A percentile compares a stretch with the other conserved stretches of the same genome.
phyloP scores from a whole-genome alignment of 1,140 invertebrate species.

The Caenorhabditis brenneri region DNA sequence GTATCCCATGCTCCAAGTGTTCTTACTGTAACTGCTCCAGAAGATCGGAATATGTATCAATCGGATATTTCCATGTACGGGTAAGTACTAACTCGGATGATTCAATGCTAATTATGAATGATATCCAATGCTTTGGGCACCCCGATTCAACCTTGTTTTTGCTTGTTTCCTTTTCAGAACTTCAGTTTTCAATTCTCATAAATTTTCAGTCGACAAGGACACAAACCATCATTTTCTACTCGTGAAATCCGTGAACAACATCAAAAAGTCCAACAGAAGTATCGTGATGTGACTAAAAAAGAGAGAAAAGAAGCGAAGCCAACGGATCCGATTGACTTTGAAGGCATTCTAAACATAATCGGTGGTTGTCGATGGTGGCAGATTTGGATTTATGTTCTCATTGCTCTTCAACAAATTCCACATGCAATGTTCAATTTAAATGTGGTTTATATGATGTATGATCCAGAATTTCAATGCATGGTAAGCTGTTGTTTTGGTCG shows the following conservation, averaged over 20 bases:
- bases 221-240: conserved; percentile 68
- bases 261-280: conserved; percentile 63
- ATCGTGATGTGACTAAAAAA: conserved; percentile 61
- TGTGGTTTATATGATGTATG: conserved; percentile 71
- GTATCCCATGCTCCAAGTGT: conserved; percentile 34
- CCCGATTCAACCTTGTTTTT: not conserved
- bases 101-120: not conserved
- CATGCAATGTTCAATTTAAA: conserved; percentile 70
- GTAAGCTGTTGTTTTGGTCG: not conserved
- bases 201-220: conserved; percentile 42
- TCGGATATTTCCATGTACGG: conserved; percentile 34
- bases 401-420: conserved; percentile 69
- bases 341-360: conserved; percentile 70
- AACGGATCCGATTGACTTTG: conserved; percentile 70
- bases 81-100: conserved; percentile 37
- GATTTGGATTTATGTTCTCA: conserved; percentile 69
- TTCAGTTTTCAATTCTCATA: not conserved
- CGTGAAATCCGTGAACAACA: conserved; percentile 69
- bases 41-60: conserved; percentile 31
- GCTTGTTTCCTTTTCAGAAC: not conserved
- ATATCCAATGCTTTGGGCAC: not conserved
- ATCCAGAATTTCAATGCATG: conserved; percentile 67
- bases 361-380: conserved; percentile 71
- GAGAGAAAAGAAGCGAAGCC: conserved; percentile 55
- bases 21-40: conserved; percentile 1